Conservation (phyloP, 2,113 vertebrate genomes). For the Thamnaconus septentrionalis region DNA sequence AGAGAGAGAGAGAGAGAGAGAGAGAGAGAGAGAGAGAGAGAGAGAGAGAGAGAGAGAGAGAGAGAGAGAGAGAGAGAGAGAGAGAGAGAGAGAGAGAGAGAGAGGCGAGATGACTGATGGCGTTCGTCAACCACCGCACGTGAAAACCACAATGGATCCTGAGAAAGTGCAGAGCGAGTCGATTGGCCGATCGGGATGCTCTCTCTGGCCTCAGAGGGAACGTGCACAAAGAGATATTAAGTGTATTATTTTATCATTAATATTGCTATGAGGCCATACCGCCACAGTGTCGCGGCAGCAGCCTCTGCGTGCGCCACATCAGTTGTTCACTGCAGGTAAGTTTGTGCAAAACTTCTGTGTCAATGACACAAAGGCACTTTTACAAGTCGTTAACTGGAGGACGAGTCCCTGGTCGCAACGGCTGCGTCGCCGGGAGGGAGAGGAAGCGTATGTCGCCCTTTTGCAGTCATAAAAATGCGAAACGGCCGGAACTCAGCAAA, state of each 20-base stretch:
- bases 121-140: neutral
- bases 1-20: too few relatives aligned
- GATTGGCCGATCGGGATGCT: slow-evolving; percentile 36
- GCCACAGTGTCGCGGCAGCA: slow-evolving; percentile 23
- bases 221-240: slow-evolving; percentile 43
- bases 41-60: too few relatives aligned
- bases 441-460: too few relatives aligned
- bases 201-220: slow-evolving; percentile 43
- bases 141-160: neutral
- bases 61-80: neutral
- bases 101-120: neutral
- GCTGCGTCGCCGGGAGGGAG: too few relatives aligned
- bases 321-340: neutral
- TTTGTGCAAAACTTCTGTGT: too few relatives aligned
- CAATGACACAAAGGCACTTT: too few relatives aligned
- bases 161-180: neutral
- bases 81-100: neutral
- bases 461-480: too few relatives aligned
- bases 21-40: too few relatives aligned
- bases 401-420: too few relatives aligned
- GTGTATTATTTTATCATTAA: slow-evolving; percentile 57
- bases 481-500: too few relatives aligned
- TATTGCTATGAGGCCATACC: slow-evolving; percentile 40
- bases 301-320: slow-evolving; percentile 1
- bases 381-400: too few relatives aligned